Base-by-base conservation (phyloP, 2,888 invertebrate species). In the Anarsia innoxiella region DNA sequence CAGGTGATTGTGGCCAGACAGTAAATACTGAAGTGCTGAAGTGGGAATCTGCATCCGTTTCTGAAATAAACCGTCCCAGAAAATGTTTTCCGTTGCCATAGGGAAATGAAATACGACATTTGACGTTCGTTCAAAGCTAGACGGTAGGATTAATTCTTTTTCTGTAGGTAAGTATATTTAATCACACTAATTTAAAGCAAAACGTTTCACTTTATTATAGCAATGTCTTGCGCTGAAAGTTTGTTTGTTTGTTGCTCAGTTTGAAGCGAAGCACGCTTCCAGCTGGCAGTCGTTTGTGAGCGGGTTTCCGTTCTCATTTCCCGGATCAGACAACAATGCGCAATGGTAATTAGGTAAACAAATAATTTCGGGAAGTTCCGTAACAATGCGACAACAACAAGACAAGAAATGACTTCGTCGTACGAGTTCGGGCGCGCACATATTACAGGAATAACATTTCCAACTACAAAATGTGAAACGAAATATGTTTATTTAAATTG, bases 341-440 rank as follows among this genome's bases (percentile, higher is more conserved):
- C 56, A 47, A 51, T 52, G 59, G 57, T 67, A 66, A 65, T 70
- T 68, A 66, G 51, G 54, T 59, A 59, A 51, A 59, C 63, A 64
- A 68, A 69, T 63, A 66, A 68, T 59, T 66, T 64, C 48, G 44
- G 52, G 46, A 45, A 45, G 42, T 51, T 53, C 41, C 39, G 37
- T 44, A 48, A 48, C 45, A 51, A 49, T 35, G 40, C 44, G 50
- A 46, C 46, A 49, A 51, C 47, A 49, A 52, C 41, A 39, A 40
- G 41, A 53, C 58, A 57, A 58, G 49, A 54, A 57, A 60, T 61
- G 51, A 47, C 48, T 53, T 56, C 49, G 55, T 56, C 53, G 50
- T 49, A 25, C 23, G 45, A 36, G 42, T 47, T 44, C 43, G 41
- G 12, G 2, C 19, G 19, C 19, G n/a, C n/a, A n/a, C n/a, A n/a